These are phyloP conservation scores for Drosophila gaucha DNA, from an alignment of 2,888 invertebrate species.

Conservation along the genomic window DNA sequence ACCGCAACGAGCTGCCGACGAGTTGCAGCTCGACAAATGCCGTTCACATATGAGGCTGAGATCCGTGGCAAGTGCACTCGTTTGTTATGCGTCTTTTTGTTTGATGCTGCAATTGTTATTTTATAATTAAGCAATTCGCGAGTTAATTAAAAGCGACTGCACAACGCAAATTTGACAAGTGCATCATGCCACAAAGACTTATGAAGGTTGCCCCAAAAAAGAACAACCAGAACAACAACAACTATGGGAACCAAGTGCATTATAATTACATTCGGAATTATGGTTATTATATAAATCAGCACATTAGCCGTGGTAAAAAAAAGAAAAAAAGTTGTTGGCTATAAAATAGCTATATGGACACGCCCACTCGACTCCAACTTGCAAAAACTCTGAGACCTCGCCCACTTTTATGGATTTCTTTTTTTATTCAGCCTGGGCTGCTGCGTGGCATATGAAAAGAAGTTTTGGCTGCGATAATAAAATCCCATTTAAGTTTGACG, in stretches of 20 bases:
- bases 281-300: conserved; percentile 69
- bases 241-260: conserved; percentile 59
- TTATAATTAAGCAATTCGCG: conserved; percentile 65
- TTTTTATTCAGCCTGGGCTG: conserved; percentile 6
- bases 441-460: conserved; percentile 57
- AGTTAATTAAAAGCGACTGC: conserved; percentile 63
- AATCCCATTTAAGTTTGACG: conserved; percentile 79
- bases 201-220: conserved; percentile 64
- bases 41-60: conserved; percentile 26
- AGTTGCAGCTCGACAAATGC: conserved; percentile 1
- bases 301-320: conserved; percentile 50
- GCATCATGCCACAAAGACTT: conserved; percentile 49
- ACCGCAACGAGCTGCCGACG: conserved; percentile 7
- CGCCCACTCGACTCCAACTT: conserved; percentile 46
- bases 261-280: conserved; percentile 61
- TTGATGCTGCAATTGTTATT: conserved; percentile 47
- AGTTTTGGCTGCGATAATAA: conserved; percentile 78
- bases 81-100: conserved; percentile 45
- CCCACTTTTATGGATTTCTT: conserved; percentile 38
- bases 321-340: conserved; percentile 27
- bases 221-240: conserved; percentile 27
- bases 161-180: conserved; percentile 56
- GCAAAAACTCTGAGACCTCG: conserved; percentile 50
- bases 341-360: conserved; percentile 41
- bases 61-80: conserved; percentile 40